Evolutionary conservation across 2,888 invertebrate genomes (phyloP), one percentile per base, ranked within the genome.

Genomic region (Ellobium chinense): DNA sequence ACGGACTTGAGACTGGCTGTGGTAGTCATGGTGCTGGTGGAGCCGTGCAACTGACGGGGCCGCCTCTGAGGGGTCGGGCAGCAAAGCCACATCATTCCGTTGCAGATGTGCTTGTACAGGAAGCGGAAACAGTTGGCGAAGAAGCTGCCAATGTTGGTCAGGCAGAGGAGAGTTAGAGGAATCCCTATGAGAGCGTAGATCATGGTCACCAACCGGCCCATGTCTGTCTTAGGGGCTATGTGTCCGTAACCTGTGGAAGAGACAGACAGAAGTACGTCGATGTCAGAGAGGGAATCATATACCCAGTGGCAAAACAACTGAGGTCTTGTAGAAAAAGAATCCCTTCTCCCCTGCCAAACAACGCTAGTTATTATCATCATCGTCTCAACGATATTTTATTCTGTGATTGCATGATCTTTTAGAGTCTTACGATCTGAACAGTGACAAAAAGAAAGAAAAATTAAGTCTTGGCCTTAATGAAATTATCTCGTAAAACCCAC

Each of bases 161-260:
- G 78, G 78, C 89, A 91, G 37, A 91, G 83, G 21, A 91, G 82
- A 0, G 89, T 90, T 63, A 91, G 75, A 18, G 91, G 91, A 74
- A 91, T 90, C 69, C 91, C 91, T 39, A 91, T 66, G n/a, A 90
- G 68, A 34, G 91, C 91, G 79, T 91, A 90, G 31, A 87, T 74
- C 60, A 91, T 90, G 1, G 90, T 90, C 5, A 87, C 83, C 27
- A 88, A 85, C 24, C 86, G 86, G 12, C 91, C 91, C 58, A 80
- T 69, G 24, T 79, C 72, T 1, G 91, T 91, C 78, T 89, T 88
- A 1, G 91, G 91, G 7, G 90, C 88, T 56, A 89, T 87, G 66
- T 88, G 87, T 7, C 80, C 80, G 68, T 80, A 80, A 39, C 80
- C 80, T 80, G 80, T 1, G 66, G 62, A 72, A 65, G n/a, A n/a